Evolutionary conservation across 2,888 invertebrate species (phyloP).

Genomic region (Podabrus alpinus): DNA sequence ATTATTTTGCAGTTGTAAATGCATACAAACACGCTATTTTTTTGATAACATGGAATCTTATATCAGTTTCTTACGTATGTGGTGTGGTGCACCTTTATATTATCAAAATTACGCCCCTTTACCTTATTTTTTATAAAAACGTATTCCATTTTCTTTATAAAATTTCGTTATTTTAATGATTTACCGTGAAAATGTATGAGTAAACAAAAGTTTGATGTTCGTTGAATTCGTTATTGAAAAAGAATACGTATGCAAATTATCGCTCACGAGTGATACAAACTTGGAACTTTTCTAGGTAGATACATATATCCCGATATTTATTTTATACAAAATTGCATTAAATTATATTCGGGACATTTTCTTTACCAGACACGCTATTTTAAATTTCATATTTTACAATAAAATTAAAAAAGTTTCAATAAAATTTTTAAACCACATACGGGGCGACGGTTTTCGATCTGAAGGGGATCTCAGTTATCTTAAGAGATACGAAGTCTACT

Average conservation of each 20-base stretch:
- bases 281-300: background rate
- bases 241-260: background rate
- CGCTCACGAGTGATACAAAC: background rate
- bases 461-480: no score
- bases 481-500: no score
- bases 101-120: background rate
- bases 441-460: no score
- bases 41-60: conserved; percentile 3
- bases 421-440: background rate
- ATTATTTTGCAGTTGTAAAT: conserved; percentile 19
- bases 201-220: background rate
- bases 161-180: background rate
- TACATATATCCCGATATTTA: background rate
- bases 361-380: background rate
- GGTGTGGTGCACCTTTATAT: background rate
- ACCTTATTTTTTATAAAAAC: background rate
- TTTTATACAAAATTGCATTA: background rate
- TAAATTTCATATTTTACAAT: background rate
- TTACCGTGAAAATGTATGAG: background rate
- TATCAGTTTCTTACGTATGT: background rate
- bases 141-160: background rate
- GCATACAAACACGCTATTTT: conserved; percentile 18
- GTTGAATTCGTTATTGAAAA: background rate
- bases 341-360: background rate
- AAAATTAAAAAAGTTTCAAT: background rate